Evolutionary conservation across 2,113 vertebrate species (phyloP).

Genomic region (Malurus melanocephalus): DNA sequence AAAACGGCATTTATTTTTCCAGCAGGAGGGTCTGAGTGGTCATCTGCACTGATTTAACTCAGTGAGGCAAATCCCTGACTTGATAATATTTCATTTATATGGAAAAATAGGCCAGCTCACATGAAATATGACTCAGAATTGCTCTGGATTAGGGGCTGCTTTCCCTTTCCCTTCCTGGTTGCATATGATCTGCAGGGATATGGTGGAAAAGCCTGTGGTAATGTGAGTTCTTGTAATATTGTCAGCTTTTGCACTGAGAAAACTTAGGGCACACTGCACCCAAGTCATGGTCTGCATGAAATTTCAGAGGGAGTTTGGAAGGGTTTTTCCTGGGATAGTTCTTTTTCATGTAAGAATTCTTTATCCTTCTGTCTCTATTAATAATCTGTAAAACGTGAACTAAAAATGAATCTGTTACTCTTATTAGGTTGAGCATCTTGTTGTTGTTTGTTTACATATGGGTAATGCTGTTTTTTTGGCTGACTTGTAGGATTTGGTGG

Average conservation of each 20-base stretch:
- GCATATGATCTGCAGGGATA: neutral
- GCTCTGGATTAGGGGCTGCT: neutral
- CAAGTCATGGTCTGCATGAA: neutral
- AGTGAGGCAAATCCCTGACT: neutral
- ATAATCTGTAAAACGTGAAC: neutral
- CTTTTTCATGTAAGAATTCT: neutral
- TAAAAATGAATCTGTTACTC: neutral
- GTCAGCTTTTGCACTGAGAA: neutral
- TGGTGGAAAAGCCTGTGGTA: neutral
- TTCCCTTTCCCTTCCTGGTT: neutral
- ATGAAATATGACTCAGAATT: neutral
- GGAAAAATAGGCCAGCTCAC: neutral
- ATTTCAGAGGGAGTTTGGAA: neutral
- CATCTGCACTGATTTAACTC: accelerated
- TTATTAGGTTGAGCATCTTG: neutral
- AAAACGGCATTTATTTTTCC: neutral
- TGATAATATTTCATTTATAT: neutral
- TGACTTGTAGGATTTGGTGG: neutral
- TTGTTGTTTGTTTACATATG: neutral
- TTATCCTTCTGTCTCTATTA: neutral
- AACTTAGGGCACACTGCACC: neutral
- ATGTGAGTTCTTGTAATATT: neutral
- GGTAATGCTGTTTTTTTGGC: neutral
- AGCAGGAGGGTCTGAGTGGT: neutral
- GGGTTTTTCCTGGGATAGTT: neutral